phyloP scores from a whole-genome alignment of 2,888 invertebrate species.

The Drosophila barbarae region DNA sequence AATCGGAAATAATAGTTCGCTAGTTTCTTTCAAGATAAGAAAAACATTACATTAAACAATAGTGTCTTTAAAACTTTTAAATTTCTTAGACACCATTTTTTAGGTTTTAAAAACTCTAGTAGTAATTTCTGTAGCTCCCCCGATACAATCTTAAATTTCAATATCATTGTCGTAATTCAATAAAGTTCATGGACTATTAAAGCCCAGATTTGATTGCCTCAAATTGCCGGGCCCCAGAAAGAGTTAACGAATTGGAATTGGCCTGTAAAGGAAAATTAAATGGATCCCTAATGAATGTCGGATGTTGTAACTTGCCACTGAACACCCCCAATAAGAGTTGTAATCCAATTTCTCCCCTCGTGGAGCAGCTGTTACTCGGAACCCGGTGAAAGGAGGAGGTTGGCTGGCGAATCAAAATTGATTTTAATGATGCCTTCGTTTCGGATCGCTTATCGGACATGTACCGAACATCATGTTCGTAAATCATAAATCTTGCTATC shows the following conservation, averaged over 20 bases:
- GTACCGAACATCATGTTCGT: slow-evolving; percentile 60
- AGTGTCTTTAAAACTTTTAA: too few relatives aligned
- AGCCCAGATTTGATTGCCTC: slow-evolving; percentile 27
- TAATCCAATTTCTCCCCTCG: slow-evolving; percentile 9
- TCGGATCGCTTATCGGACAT: slow-evolving; percentile 44
- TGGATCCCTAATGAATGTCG: slow-evolving; percentile 31
- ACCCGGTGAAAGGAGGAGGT: slow-evolving; percentile 61
- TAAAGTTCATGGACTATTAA: slow-evolving; percentile 20
- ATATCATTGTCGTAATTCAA: neutral
- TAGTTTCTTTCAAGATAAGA: too few relatives aligned
- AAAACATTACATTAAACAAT: too few relatives aligned
- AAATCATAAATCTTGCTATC: slow-evolving; percentile 65
- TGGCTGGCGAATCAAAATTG: slow-evolving; percentile 52
- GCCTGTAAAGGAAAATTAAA: slow-evolving; percentile 15
- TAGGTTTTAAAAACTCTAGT: neutral
- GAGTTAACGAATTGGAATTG: slow-evolving; percentile 32
- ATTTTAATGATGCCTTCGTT: slow-evolving; percentile 60
- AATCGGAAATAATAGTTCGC: too few relatives aligned
- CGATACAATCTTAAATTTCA: neutral
- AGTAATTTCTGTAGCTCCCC: neutral
- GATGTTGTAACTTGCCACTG: slow-evolving; percentile 32
- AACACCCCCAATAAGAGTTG: slow-evolving; percentile 34
- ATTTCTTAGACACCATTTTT: too few relatives aligned
- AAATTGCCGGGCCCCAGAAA: slow-evolving; percentile 16
- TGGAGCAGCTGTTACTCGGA: slow-evolving; percentile 18